Base-by-base conservation (phyloP, 2,797 vertebrate genomes). In the Dryobates pubescens region DNA sequence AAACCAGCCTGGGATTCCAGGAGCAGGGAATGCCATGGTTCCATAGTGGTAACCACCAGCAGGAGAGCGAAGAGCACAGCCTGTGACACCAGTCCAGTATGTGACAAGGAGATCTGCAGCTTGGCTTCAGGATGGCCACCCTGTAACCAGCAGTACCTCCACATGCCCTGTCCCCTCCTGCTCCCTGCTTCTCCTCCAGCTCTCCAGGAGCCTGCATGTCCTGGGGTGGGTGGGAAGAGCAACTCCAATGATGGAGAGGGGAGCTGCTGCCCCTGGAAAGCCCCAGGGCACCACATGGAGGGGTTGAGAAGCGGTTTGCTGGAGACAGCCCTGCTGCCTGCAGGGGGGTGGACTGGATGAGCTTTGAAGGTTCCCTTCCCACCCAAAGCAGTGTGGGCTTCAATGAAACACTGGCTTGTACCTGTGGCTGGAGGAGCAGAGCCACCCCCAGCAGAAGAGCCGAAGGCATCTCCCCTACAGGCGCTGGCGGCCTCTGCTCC, bases 391-490 rank as follows among this genome's bases (percentile, higher is more conserved):
- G 38, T 38, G 38, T 38, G 38, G 36, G 38, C 38, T 38, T 38
- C 26, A 8, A 29, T 29, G 36, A 18, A 29, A 22, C 22, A 8
- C 30, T 43, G 62, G 27, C 14, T 32, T 9, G 38, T 17, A 17
- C 26, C 47, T 23, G 27, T 2, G 22, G 22, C 56, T 41, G 36
- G 45, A 69, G 51, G 16, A 94, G 67, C 23, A 30, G 70, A 34
- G 32, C 41, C 36, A 41, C 24, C 53, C 61, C 65, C 27, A 17
- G 3, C 13, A 71, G 14, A 58, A 17, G n/a, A 27, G 27, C 32
- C 43, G 30, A 43, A 47, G 57, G 54, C 53, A 30, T 10, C 95
- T 95, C 57, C 93, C 84, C 95, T 75, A 16, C 47, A 75, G 51
- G 4, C 5, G 1, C 8, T 7, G 30, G 16, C 8, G 11, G 8